Evolutionary conservation across 2,113 vertebrate species (phyloP).

Genomic region (Cyrtonyx montezumae): DNA sequence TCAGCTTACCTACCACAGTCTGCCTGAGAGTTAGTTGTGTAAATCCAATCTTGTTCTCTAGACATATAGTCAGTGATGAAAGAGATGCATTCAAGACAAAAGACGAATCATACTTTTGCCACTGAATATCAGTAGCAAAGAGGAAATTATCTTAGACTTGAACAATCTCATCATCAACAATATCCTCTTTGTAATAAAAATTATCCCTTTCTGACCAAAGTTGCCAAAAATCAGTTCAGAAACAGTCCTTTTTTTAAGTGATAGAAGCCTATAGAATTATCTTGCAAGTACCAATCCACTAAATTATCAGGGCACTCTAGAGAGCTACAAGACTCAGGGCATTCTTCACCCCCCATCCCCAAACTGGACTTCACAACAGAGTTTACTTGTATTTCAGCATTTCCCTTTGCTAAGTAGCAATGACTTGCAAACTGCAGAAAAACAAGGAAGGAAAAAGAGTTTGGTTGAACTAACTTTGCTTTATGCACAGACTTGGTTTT

Average conservation of each 20-base stretch:
- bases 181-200: not conserved
- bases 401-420: not conserved
- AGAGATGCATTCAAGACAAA: not conserved
- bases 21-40: not conserved
- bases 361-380: not conserved
- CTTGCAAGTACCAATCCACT: not conserved
- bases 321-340: not conserved
- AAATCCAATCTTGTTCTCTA: not conserved
- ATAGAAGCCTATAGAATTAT: not conserved
- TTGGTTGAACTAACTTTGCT: too few species aligned
- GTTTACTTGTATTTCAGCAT: not conserved
- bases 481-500: accelerated
- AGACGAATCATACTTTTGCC: not conserved
- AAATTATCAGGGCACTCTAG: not conserved
- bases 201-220: not conserved
- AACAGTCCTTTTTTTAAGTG: not conserved
- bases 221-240: not conserved
- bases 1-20: not conserved
- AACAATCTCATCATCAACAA: not conserved
- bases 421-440: not conserved
- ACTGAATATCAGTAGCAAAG: not conserved
- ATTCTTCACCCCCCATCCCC: not conserved
- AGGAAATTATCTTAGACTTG: not conserved
- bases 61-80: not conserved
- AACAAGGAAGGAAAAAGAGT: not conserved